phyloP scores from a whole-genome alignment of 2,113 vertebrate genomes.

The Psittacus erithacus region DNA sequence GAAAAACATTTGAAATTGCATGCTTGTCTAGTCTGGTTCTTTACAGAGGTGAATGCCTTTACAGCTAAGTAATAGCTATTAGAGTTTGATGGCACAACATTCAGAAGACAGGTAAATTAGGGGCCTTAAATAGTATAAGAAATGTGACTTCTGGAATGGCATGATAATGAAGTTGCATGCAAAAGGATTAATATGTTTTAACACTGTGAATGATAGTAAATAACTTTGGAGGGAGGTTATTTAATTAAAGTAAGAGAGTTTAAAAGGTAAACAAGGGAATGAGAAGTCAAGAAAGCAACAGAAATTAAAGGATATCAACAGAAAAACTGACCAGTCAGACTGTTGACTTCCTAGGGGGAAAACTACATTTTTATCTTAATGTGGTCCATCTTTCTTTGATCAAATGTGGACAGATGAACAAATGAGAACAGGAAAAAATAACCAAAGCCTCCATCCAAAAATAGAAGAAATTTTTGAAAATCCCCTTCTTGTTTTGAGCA shows the following conservation, averaged over 20 bases:
- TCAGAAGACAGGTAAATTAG: not conserved
- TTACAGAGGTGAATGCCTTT: not conserved
- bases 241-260: not conserved
- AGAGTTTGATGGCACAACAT: not conserved
- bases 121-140: not conserved
- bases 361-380: not conserved
- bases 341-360: not conserved
- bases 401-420: not conserved
- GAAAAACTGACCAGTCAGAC: not conserved
- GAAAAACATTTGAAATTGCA: not conserved
- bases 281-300: not conserved
- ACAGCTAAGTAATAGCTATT: not conserved
- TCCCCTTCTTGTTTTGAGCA: not conserved
- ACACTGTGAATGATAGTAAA: not conserved
- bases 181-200: slow-evolving; percentile 6
- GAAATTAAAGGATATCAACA: not conserved
- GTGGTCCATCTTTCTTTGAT: not conserved
- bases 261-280: slow-evolving; percentile 5
- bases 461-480: not conserved
- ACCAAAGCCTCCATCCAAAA: not conserved
- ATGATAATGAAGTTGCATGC: not conserved
- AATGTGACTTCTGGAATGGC: not conserved
- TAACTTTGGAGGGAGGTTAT: not conserved
- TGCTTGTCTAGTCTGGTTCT: not conserved
- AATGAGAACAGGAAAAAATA: not conserved